phyloP scores from a whole-genome alignment of 2,113 vertebrate genomes.

The Spheniscus mendiculus region DNA sequence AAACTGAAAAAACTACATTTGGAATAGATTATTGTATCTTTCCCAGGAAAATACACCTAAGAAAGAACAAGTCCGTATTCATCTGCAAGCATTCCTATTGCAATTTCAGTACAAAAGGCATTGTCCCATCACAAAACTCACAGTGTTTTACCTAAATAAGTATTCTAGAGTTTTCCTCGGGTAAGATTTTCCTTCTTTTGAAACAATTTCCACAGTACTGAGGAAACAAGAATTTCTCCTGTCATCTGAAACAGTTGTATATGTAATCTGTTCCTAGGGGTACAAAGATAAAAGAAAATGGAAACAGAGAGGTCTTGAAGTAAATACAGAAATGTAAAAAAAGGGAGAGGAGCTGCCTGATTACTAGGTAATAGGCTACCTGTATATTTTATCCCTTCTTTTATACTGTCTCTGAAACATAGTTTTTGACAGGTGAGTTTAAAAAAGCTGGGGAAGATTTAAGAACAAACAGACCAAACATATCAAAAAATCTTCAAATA shows the following conservation, averaged over 20 bases:
- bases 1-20: not conserved
- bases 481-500: slow-evolving; percentile 23
- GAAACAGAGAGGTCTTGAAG: not conserved
- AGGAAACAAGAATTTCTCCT: not conserved
- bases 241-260: not conserved
- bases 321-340: not conserved
- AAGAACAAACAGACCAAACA: slow-evolving; percentile 35
- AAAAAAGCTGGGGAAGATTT: not conserved
- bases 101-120: not conserved
- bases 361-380: not conserved
- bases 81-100: not conserved
- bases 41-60: not conserved
- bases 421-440: not conserved
- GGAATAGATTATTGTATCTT: not conserved
- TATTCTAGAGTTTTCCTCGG: not conserved
- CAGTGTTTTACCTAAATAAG: not conserved
- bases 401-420: not conserved
- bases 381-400: not conserved
- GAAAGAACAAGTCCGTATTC: not conserved
- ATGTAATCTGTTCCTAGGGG: not conserved
- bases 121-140: not conserved
- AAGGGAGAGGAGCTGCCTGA: not conserved
- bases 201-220: not conserved
- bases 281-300: not conserved
- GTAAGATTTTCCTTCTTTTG: not conserved